Evolutionary conservation across 2,797 vertebrate species (phyloP).

Genomic region (Mallotus villosus): DNA sequence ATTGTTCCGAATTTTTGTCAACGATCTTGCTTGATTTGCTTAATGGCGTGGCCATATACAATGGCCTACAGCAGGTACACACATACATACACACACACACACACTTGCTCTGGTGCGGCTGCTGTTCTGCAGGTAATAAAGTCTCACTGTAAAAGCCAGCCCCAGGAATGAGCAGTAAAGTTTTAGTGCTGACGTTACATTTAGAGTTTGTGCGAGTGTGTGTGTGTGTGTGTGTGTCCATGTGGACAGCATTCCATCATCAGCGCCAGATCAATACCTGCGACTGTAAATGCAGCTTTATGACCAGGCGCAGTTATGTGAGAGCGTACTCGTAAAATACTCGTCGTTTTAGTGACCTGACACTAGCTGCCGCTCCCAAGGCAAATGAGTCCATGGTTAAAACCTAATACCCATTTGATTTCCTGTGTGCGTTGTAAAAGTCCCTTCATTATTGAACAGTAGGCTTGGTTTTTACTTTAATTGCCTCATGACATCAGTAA

Average conservation of each 20-base stretch:
- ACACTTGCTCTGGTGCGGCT: constrained; percentile 1
- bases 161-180: constrained; percentile 74
- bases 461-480: constrained; percentile 31
- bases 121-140: constrained; percentile 60
- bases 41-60: constrained; percentile 63
- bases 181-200: constrained; percentile 71
- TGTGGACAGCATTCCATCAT: constrained; percentile 64
- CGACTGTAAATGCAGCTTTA: constrained; percentile 85
- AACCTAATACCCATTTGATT: constrained; percentile 79
- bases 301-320: constrained; percentile 39
- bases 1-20: too few species aligned
- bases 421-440: constrained; percentile 78
- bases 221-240: constrained; percentile 57
- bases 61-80: constrained; percentile 8
- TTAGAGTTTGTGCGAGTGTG: constrained; percentile 59
- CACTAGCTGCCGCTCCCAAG: constrained; percentile 68
- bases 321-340: constrained; percentile 74
- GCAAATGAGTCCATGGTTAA: constrained; percentile 78
- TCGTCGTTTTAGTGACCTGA: constrained; percentile 76
- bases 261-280: constrained; percentile 80
- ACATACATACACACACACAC: constrained; percentile 25
- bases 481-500: neutral
- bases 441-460: constrained; percentile 65
- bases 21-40: constrained; percentile 48
- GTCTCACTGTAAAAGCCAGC: constrained; percentile 37